These are phyloP conservation scores for Cherax quadricarinatus DNA, from an alignment of 1,140 invertebrate genomes.

Conservation along the genomic window DNA sequence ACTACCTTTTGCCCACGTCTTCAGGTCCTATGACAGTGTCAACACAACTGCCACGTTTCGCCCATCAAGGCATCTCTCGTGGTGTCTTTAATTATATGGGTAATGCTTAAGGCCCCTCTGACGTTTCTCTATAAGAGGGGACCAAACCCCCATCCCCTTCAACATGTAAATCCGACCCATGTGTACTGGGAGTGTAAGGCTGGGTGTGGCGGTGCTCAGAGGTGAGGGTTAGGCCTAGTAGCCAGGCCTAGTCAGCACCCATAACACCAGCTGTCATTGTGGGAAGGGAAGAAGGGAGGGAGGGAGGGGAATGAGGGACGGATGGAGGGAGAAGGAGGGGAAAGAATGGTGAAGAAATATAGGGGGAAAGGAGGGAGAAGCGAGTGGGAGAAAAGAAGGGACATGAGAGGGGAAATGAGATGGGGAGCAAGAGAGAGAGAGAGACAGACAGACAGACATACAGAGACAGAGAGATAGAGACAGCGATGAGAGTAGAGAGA, in stretches of 20 bases:
- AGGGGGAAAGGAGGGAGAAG: neutral
- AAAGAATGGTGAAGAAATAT: neutral
- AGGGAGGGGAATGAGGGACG: neutral
- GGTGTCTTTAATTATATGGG: slow-evolving; percentile 64
- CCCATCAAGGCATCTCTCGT: slow-evolving; percentile 39
- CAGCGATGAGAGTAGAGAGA: neutral
- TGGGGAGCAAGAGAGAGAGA: slow-evolving; percentile 7
- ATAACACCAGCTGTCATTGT: slow-evolving; percentile 61
- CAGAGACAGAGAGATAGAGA: slow-evolving; percentile 8
- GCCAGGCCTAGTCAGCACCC: neutral
- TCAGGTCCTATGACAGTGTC: no score
- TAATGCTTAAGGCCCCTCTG: slow-evolving; percentile 48
- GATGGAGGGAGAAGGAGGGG: slow-evolving; percentile 2
- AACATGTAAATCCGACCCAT: no score
- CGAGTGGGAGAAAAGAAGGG: neutral
- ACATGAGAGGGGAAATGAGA: slow-evolving; percentile 2
- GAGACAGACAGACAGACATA: slow-evolving; percentile 9
- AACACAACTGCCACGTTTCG: slow-evolving; percentile 3
- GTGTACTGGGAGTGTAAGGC: no score
- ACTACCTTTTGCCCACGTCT: no score
- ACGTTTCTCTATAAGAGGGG: neutral
- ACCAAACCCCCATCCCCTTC: no score
- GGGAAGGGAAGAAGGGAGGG: neutral
- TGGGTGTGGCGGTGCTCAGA: no score
- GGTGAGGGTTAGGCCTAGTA: slow-evolving; percentile 16